Conservation (phyloP, 2,113 vertebrate genomes). For the Rhabdomys dilectus region DNA sequence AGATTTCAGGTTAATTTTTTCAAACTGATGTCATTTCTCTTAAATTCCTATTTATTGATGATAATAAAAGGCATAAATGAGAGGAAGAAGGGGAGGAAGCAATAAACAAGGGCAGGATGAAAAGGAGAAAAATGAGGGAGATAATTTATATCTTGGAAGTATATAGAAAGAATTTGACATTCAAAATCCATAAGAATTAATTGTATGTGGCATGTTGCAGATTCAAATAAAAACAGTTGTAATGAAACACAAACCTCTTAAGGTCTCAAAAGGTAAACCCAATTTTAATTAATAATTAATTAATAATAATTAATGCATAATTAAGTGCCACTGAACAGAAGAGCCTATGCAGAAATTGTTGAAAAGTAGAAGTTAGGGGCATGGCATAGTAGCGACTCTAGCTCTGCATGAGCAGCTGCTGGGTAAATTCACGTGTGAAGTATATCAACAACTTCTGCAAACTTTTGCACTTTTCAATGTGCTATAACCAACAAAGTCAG, state of each 20-base stretch:
- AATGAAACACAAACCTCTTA: not conserved
- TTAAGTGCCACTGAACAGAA: not conserved
- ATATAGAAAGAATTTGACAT: not conserved
- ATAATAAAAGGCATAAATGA: not conserved
- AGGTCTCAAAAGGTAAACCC: not conserved
- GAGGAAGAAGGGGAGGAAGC: accelerated
- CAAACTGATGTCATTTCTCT: not conserved
- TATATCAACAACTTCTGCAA: not conserved
- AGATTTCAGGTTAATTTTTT: not conserved
- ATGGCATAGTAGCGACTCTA: not conserved
- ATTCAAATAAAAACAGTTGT: not conserved
- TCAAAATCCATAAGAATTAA: not conserved
- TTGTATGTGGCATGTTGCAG: not conserved
- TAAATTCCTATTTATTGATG: not conserved
- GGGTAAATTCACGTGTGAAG: not conserved
- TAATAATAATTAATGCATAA: not conserved
- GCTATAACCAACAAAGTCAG: not conserved
- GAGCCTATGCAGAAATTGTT: not conserved
- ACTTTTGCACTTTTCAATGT: not conserved
- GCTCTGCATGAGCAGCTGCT: not conserved
- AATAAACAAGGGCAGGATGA: accelerated
- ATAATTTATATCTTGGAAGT: not conserved
- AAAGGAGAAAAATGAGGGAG: not conserved
- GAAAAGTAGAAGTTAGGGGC: not conserved
- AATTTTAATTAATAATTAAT: too few relatives aligned